Percentiles rank a stretch among this genome's conserved stretches.
Evolutionary conservation across 2,113 vertebrate genomes (phyloP).

Genomic region (Cyrtonyx montezumae): DNA sequence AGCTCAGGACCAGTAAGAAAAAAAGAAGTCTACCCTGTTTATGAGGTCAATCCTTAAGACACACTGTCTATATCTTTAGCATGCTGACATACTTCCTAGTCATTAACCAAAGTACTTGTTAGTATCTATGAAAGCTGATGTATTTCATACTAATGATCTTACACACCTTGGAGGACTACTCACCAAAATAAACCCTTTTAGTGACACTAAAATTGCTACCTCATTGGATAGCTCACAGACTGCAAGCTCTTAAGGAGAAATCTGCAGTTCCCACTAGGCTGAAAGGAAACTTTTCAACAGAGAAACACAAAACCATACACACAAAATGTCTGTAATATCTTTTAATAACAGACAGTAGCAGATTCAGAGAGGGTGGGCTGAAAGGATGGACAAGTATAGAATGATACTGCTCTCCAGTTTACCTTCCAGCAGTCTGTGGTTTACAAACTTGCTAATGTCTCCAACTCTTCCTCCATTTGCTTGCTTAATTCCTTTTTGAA

Average conservation of each 20-base stretch:
- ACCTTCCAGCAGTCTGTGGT: background rate
- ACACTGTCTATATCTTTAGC: background rate
- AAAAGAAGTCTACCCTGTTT: background rate
- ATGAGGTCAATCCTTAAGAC: background rate
- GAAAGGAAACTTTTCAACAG: background rate
- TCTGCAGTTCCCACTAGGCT: background rate
- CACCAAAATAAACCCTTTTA: background rate
- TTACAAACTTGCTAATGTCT: background rate
- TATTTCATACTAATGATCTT: background rate
- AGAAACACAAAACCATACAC: background rate
- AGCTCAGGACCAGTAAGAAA: background rate
- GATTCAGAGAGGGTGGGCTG: background rate
- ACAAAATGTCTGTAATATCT: background rate
- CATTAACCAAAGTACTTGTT: background rate
- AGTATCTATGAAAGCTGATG: background rate
- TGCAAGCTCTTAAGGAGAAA: background rate
- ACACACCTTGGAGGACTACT: background rate
- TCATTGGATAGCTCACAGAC: background rate
- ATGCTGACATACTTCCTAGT: fast-evolving
- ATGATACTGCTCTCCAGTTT: background rate
- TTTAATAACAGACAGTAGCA: fast-evolving
- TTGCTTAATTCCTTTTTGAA: slow-evolving; percentile 25
- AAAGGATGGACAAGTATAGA: background rate
- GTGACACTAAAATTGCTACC: background rate
- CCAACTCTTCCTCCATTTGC: background rate